Percentiles rank a stretch among this genome's conserved stretches.
These are phyloP conservation scores for Antennarius maculatus DNA, from an alignment of 2,797 vertebrate species.

Conservation along the genomic window DNA sequence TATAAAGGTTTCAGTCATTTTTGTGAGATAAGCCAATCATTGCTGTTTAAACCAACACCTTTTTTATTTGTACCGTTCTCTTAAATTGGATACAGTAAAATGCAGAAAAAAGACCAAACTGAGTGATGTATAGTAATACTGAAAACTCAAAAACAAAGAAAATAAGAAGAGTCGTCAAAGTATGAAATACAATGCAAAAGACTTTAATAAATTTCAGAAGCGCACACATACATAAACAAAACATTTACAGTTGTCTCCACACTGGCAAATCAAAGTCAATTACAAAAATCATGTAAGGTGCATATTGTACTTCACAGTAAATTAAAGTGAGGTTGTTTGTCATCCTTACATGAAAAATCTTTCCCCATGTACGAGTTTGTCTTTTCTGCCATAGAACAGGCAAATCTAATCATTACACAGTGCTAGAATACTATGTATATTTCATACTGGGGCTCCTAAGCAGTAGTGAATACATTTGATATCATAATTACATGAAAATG, in stretches of 20 bases:
- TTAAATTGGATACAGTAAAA: constrained; percentile 3
- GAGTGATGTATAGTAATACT: constrained; percentile 33
- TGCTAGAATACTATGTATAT: constrained; percentile 81
- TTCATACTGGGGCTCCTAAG: constrained; percentile 81
- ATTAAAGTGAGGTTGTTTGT: constrained; percentile 81
- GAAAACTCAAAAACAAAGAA: constrained; percentile 50
- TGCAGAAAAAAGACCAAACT: constrained; percentile 22
- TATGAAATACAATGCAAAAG: constrained; percentile 86
- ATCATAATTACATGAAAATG: constrained; percentile 83
- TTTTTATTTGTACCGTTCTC: constrained; percentile 23
- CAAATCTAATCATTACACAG: constrained; percentile 84
- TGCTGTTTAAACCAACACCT: constrained; percentile 48
- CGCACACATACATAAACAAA: constrained; percentile 89
- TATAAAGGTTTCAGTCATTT: constrained; percentile 14
- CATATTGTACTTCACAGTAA: constrained; percentile 86
- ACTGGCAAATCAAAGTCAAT: constrained; percentile 85
- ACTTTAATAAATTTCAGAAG: constrained; percentile 89
- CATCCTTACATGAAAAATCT: constrained; percentile 74
- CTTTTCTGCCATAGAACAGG: constrained; percentile 72
- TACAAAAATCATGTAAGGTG: constrained; percentile 88
- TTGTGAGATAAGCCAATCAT: constrained; percentile 55
- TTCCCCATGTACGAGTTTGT: constrained; percentile 58
- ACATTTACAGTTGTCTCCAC: constrained; percentile 86
- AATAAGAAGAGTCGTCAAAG: constrained; percentile 81
- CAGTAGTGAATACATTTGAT: constrained; percentile 82